A percentile compares a stretch with the other conserved stretches of the same genome.
Evolutionary conservation across 2,113 vertebrate genomes (phyloP).

Genomic region (Entelurus aequoreus): DNA sequence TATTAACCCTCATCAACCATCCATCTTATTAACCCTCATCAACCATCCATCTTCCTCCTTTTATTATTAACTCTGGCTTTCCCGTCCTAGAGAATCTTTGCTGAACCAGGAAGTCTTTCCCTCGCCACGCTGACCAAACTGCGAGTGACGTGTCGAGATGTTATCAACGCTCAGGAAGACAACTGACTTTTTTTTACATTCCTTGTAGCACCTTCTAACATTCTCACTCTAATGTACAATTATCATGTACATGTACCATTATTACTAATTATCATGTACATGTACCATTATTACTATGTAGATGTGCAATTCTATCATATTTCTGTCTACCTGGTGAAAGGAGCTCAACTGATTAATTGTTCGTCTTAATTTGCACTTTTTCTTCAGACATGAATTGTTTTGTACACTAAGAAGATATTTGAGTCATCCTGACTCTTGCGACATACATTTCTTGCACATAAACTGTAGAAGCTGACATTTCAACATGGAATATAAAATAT

Average conservation of each 20-base stretch:
- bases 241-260: too few species aligned
- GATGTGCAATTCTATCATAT: too few species aligned
- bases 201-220: slow-evolving; percentile 24
- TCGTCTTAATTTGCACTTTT: too few species aligned
- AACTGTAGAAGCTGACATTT: slow-evolving; percentile 9
- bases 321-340: too few species aligned
- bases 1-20: too few species aligned
- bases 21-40: too few species aligned
- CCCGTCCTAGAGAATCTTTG: slow-evolving; percentile 83
- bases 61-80: not conserved
- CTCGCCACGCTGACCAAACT: slow-evolving; percentile 78
- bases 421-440: not conserved
- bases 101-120: slow-evolving; percentile 84
- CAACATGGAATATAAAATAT: not conserved
- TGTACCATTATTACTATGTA: too few species aligned
- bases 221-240: not conserved
- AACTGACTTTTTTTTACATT: slow-evolving; percentile 34
- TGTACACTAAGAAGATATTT: slow-evolving; percentile 1
- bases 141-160: slow-evolving; percentile 72
- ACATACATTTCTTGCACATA: slow-evolving; percentile 7
- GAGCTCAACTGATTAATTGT: too few species aligned
- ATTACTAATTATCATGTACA: too few species aligned
- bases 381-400: not conserved
- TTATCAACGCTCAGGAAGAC: slow-evolving; percentile 64
- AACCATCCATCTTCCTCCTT: not conserved